Conservation (phyloP, 1,140 invertebrate genomes). For the Drosophila grimshawi region DNA sequence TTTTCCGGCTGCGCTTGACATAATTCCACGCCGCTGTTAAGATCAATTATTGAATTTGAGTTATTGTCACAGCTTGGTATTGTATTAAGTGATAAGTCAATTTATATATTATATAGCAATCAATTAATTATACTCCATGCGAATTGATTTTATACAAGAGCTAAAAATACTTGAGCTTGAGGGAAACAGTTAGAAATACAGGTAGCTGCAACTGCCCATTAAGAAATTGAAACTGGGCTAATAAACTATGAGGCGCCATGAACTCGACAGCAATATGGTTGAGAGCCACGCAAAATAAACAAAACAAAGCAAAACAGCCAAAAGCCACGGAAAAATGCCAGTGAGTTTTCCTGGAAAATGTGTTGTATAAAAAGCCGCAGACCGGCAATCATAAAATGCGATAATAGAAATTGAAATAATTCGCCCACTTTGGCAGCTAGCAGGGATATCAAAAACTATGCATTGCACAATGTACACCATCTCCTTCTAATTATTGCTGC, state of each 20-base stretch:
- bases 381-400: constrained; percentile 73
- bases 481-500: background rate
- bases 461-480: constrained; percentile 18
- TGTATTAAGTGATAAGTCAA: constrained; percentile 1
- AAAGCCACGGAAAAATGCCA: constrained; percentile 43
- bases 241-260: constrained; percentile 66
- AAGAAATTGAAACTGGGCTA: constrained; percentile 58
- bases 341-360: constrained; percentile 49
- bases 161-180: too few species aligned
- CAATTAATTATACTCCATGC: constrained; percentile 4
- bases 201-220: constrained; percentile 25
- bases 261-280: constrained; percentile 15
- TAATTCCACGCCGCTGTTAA: constrained; percentile 21
- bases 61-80: background rate
- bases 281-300: constrained; percentile 4
- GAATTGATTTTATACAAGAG: constrained; percentile 24
- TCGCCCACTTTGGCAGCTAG: constrained; percentile 69
- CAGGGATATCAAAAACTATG: constrained; percentile 35
- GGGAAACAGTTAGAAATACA: background rate
- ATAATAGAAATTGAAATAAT: constrained; percentile 83
- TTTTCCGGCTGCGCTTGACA: constrained; percentile 31
- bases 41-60: constrained; percentile 3
- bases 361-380: constrained; percentile 52
- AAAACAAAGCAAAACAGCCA: constrained; percentile 16
- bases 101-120: background rate